Conservation (phyloP, 2,888 invertebrate species). For the Caenorhabditis becei region DNA sequence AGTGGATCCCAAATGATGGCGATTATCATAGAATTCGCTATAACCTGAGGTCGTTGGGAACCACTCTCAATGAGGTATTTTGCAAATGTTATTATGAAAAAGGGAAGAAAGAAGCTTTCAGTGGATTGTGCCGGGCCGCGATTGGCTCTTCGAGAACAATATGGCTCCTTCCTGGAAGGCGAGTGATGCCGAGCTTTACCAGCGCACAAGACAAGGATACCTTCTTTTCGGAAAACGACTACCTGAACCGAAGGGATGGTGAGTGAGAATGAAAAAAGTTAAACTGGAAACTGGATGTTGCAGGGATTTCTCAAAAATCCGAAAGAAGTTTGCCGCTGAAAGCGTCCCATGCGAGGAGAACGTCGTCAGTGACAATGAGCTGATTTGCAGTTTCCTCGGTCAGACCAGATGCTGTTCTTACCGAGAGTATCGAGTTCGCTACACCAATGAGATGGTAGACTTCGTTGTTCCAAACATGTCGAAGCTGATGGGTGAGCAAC, state of each 20-base stretch:
- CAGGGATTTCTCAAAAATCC: constrained; percentile 4
- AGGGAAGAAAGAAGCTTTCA: not conserved
- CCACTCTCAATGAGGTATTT: not conserved
- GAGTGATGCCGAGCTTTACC: not conserved
- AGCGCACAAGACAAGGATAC: not conserved
- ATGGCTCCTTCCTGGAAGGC: not conserved
- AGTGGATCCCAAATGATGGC: too few species aligned
- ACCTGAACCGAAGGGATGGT: constrained; percentile 10
- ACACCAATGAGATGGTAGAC: constrained; percentile 22
- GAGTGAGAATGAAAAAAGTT: not conserved
- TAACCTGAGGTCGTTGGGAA: not conserved
- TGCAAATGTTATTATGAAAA: too few species aligned
- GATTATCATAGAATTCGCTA: too few species aligned
- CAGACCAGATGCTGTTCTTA: not conserved
- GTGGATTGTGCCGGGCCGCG: not conserved
- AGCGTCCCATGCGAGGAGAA: constrained; percentile 2
- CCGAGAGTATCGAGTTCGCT: constrained; percentile 18
- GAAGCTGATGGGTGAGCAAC: not conserved
- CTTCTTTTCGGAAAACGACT: not conserved
- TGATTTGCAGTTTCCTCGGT: constrained; percentile 18
- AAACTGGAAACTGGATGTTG: not conserved
- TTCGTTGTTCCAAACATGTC: not conserved
- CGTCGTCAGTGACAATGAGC: not conserved
- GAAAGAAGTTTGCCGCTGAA: not conserved
- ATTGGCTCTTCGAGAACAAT: constrained; percentile 24